These are phyloP conservation scores for Poecilia wingei DNA, from an alignment of 2,797 vertebrate species.

Conservation along the genomic window DNA sequence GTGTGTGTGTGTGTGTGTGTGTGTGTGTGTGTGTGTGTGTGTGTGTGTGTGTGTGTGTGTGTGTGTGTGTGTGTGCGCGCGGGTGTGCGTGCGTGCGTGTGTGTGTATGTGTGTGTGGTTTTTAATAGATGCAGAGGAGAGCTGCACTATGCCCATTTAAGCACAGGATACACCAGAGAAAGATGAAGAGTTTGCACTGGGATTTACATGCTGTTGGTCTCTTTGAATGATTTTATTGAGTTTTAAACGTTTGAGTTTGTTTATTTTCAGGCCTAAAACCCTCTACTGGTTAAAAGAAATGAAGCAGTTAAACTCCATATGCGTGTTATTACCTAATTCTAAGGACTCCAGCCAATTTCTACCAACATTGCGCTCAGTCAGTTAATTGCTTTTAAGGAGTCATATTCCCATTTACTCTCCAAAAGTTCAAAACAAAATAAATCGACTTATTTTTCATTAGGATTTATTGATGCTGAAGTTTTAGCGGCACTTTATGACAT, in stretches of 20 bases:
- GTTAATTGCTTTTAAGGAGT: neutral
- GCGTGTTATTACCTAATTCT: too few relatives aligned
- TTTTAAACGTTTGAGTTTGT: constrained; percentile 1
- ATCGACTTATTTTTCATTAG: neutral
- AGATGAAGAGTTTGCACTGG: constrained; percentile 21
- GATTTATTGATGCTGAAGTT: neutral
- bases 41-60: too few relatives aligned
- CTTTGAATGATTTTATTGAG: neutral
- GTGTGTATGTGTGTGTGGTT: constrained; percentile 45
- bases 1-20: too few relatives aligned
- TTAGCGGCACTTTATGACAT: neutral
- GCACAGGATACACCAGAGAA: constrained; percentile 58
- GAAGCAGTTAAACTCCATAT: too few relatives aligned
- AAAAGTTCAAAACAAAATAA: neutral
- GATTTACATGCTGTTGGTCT: constrained; percentile 6
- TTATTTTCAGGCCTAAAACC: neutral
- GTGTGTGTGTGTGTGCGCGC: constrained; percentile 47
- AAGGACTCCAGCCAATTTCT: too few relatives aligned
- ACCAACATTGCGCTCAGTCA: neutral
- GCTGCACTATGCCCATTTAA: constrained; percentile 80
- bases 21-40: too few relatives aligned
- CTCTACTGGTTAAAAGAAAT: neutral
- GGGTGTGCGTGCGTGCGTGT: constrained; percentile 44
- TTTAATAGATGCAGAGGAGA: constrained; percentile 62
- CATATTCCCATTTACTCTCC: neutral